Percentiles rank a stretch among this genome's conserved stretches.
Evolutionary conservation across 2,113 vertebrate species (phyloP).

Genomic region (Recurvirostra avosetta): DNA sequence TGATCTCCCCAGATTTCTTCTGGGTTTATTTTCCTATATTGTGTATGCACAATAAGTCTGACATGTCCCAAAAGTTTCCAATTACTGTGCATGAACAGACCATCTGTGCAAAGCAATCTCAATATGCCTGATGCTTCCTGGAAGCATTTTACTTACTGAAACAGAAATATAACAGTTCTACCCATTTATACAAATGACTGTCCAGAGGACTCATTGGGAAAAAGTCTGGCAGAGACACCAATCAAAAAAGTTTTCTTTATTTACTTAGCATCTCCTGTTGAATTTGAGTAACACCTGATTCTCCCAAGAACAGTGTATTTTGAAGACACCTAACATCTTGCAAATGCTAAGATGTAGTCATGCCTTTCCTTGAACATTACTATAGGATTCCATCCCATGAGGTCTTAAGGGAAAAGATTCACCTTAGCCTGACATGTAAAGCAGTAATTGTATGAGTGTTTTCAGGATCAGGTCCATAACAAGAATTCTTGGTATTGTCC

Average conservation of each 20-base stretch:
- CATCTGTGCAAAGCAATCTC: constrained; percentile 44
- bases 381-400: not conserved
- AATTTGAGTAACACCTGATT: not conserved
- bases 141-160: constrained; percentile 15
- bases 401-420: not conserved
- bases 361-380: not conserved
- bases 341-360: not conserved
- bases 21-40: constrained; percentile 6
- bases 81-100: not conserved
- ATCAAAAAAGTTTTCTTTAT: not conserved
- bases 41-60: not conserved
- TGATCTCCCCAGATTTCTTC: not conserved
- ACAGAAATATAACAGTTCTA: not conserved
- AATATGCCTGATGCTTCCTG: constrained; percentile 31
- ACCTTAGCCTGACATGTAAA: not conserved
- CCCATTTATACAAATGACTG: not conserved
- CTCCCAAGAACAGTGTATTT: not conserved
- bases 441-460: not conserved
- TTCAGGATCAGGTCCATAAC: not conserved
- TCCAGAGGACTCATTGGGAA: not conserved
- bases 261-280: not conserved
- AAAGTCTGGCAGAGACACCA: not conserved
- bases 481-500: not conserved
- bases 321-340: not conserved
- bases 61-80: constrained; percentile 35